Evolutionary conservation across 92 coral and sea anemone genomes (phyloP), one percentile per base, ranked within the genome.

Genomic region (Siderastrea radians): DNA sequence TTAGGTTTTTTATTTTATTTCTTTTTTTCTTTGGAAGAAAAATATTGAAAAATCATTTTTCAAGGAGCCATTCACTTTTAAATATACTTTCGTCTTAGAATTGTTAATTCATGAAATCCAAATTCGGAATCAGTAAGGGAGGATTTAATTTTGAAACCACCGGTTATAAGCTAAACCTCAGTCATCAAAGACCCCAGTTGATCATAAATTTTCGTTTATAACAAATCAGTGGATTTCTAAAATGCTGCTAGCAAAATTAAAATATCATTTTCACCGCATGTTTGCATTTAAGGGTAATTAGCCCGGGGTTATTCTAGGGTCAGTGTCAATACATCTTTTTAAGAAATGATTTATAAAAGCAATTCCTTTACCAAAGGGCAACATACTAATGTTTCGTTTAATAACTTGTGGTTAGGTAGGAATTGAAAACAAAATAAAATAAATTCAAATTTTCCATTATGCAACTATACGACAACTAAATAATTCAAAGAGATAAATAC

Each of bases 171-270:
- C 57, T 53, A 5, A 16, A 5, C 3, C 47, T 65, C 8, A 65
- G 5, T 5, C 38, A 26, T 26, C 2, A 7, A 64, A 16, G 9
- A 7, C 9, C 6, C 70, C 70, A 19, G 19, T 65, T 65, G 70
- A 6, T 61, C 68, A 60, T 59, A 10, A 46, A 60, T 60, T 0
- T 68, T 60, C 68, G 60, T 77, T 58, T 77, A 10, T 6, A 46
- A 8, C 53, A 77, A 77, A 77, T 60, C 60, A 77, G 14, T 77
- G 44, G 46, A 15, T 44, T 6, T 6, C 66, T 58, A 77, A 77
- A 60, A 15, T 43, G 43, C 68, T 59, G 8, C 17, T 12, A 13
- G 65, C 52, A 9, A 14, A 68, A 6, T 77, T 59, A 57, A 45
- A 77, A 60, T 26, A 75, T 54, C 3, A 59, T 55, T 57, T 38